Percentiles rank a stretch among this genome's conserved stretches.
Evolutionary conservation across 2,888 invertebrate species (phyloP).

Genomic region (Machimus atricapillus): DNA sequence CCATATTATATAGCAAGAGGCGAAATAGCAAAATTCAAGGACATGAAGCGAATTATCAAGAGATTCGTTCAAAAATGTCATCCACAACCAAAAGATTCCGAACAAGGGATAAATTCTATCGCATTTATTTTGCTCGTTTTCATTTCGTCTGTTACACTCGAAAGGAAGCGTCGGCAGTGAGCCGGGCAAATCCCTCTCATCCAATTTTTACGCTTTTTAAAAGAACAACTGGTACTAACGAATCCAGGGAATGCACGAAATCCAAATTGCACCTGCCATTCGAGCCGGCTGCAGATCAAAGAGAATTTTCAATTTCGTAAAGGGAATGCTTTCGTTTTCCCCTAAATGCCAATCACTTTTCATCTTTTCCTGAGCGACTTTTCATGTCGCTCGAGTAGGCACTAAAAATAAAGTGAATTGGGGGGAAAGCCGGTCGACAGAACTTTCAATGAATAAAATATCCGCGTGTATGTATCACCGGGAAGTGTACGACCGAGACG

Average conservation of each 20-base stretch:
- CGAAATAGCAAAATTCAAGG: not conserved
- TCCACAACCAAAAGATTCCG: not conserved
- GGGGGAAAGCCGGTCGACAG: not conserved
- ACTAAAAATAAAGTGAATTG: not conserved
- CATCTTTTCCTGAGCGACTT: not conserved
- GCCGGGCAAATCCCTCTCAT: not conserved
- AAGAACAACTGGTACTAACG: not conserved
- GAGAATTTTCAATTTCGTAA: not conserved
- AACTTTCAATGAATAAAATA: constrained; percentile 1
- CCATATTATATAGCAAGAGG: not conserved
- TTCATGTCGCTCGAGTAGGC: not conserved
- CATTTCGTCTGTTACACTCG: not conserved
- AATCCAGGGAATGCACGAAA: not conserved
- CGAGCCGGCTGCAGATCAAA: not conserved
- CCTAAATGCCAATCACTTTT: not conserved
- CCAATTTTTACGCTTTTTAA: not conserved
- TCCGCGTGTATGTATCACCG: not conserved
- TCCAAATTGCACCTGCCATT: not conserved
- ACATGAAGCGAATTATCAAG: not conserved
- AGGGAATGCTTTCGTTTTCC: not conserved
- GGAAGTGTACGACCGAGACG: not conserved
- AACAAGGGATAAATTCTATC: not conserved
- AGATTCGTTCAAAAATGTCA: not conserved
- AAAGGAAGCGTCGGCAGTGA: not conserved
- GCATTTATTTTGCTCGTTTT: not conserved